Evolutionary conservation across 2,888 invertebrate species (phyloP), one percentile per base, ranked within the genome.

Genomic region (Stenodema calcarata): DNA sequence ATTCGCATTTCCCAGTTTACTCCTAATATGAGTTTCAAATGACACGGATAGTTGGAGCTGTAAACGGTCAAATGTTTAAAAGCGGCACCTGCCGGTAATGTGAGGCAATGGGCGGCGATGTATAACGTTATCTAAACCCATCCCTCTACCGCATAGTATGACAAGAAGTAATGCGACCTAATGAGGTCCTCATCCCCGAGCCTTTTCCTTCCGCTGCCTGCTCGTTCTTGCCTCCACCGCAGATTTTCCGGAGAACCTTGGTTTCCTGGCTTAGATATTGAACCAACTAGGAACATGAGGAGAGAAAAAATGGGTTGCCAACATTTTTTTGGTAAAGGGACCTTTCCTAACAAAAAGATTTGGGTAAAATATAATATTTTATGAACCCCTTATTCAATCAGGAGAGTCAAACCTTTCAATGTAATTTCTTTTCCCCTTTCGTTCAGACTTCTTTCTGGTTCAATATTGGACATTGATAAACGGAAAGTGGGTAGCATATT

Each of bases 111-210:
- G 35, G 78, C 44, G 78, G 78, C 44, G 4, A 44, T 11, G 23
- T 23, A 18, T 44, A 44, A n/a, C 78, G 78, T 44, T 78, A 78
- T 78, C 78, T 78, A 62, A n/a, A 27, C 62, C 18, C 62, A 62
- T 62, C 42, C 78, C 42, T 44, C 78, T 44, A 78, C 41, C 23
- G 78, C 27, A 44, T 78, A 18, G 42, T 41, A 41, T 44, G 78
- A 78, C 78, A 42, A 78, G 78, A 78, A 78, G 78, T 78, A 44
- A 78, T 78, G 78, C 78, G 78, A 44, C 78, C 78, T 78, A 78
- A 78, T 78, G 78, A 78, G 78, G 78, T 78, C 78, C 78, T 78
- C 78, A 78, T 42, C 78, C 23, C 44, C 78, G 14, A 44, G 27
- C 27, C 35, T 28, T 42, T 44, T 78, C 41, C 78, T 42, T 78